These are phyloP conservation scores for Lobophora halterata DNA, from an alignment of 2,888 invertebrate species.

Conservation along the genomic window DNA sequence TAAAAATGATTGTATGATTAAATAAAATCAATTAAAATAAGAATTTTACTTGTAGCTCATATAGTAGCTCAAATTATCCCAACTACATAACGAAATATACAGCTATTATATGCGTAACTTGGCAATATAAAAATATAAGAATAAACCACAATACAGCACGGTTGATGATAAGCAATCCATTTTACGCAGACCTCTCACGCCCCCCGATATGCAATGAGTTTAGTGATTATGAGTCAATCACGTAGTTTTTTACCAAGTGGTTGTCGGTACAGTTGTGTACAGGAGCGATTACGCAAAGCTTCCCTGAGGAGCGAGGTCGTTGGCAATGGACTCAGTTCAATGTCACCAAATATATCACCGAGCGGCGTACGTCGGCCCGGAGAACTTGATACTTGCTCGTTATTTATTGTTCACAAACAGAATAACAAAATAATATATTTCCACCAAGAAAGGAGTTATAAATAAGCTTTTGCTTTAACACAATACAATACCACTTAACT, in stretches of 20 bases:
- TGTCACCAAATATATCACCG: conserved; percentile 81
- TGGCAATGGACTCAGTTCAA: conserved; percentile 80
- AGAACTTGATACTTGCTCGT: conserved; percentile 51
- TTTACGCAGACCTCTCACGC: conserved; percentile 10
- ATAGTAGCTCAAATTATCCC: too few relatives aligned
- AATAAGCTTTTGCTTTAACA: too few relatives aligned
- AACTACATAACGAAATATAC: too few relatives aligned
- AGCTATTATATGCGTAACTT: too few relatives aligned
- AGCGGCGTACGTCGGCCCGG: conserved; percentile 38
- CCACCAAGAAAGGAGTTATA: too few relatives aligned
- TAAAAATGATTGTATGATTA: too few relatives aligned
- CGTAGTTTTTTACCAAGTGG: conserved; percentile 28
- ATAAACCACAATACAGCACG: conserved; percentile 15
- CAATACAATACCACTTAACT: too few relatives aligned
- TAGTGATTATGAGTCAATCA: conserved; percentile 23
- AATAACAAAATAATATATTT: too few relatives aligned
- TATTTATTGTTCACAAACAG: not conserved
- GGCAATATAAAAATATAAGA: conserved; percentile 10
- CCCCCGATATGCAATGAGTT: conserved; percentile 10
- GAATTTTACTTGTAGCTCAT: not conserved
- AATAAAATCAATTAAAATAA: too few relatives aligned
- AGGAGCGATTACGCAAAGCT: conserved; percentile 79
- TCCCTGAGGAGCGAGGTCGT: conserved; percentile 79
- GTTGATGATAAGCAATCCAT: conserved; percentile 9
- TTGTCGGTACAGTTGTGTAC: conserved; percentile 44